A percentile compares a stretch with the other conserved stretches of the same genome.
Evolutionary conservation across 2,888 invertebrate genomes (phyloP).

Genomic region (Margaritifera margaritifera): DNA sequence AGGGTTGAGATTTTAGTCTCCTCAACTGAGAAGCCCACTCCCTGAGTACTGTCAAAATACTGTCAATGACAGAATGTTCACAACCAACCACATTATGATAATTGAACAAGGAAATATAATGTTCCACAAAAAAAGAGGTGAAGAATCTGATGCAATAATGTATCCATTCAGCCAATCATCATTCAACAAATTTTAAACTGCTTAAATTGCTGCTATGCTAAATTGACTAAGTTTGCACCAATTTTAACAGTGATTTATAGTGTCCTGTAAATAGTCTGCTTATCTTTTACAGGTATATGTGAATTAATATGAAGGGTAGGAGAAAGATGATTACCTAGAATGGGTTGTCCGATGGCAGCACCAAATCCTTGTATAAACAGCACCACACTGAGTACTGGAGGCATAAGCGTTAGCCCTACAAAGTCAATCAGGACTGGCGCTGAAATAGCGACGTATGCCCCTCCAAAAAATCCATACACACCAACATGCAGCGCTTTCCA

Average conservation of each 20-base stretch:
- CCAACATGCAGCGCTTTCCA: constrained; percentile 51
- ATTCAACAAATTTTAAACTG: neutral
- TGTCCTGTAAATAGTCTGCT: too few species aligned
- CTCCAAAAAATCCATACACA: constrained; percentile 62
- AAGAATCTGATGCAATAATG: neutral
- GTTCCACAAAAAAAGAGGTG: neutral
- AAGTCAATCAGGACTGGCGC: constrained; percentile 59
- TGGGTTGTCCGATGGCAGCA: constrained; percentile 55
- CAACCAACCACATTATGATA: too few species aligned
- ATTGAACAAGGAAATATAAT: too few species aligned
- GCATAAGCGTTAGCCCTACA: constrained; percentile 54
- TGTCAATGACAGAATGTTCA: too few species aligned
- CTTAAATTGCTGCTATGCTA: too few species aligned
- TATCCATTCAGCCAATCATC: neutral
- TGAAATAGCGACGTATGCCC: constrained; percentile 53
- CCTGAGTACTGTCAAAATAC: too few species aligned
- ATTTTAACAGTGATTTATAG: neutral
- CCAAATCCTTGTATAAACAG: constrained; percentile 61
- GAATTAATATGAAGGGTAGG: neutral
- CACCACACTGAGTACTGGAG: constrained; percentile 53
- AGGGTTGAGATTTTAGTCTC: too few species aligned
- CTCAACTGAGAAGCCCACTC: too few species aligned
- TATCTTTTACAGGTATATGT: neutral
- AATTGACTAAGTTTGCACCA: neutral
- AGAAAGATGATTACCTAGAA: constrained; percentile 44